Evolutionary conservation across 2,113 vertebrate genomes (phyloP).

Genomic region (Thunnus thynnus): DNA sequence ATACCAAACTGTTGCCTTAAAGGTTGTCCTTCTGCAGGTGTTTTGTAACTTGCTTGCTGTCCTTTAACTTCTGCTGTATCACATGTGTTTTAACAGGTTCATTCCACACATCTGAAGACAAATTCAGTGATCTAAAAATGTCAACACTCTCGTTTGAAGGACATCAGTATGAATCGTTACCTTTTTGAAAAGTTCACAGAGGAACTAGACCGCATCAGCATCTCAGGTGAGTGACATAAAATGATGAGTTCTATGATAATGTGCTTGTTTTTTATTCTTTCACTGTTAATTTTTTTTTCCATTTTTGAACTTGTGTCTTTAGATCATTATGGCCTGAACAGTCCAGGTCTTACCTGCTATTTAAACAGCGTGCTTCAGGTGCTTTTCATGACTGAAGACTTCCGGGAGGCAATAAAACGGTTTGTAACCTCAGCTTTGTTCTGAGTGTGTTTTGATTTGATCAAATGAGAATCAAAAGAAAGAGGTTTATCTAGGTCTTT

Average conservation of each 20-base stretch:
- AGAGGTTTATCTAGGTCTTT: not conserved
- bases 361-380: slow-evolving; percentile 78
- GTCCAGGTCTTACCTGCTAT: slow-evolving; percentile 78
- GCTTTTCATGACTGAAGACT: slow-evolving; percentile 77
- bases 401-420: slow-evolving; percentile 67
- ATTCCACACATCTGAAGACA: not conserved
- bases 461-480: not conserved
- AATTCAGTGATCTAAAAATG: slow-evolving; percentile 17
- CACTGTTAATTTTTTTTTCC: no score
- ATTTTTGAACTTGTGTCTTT: not conserved
- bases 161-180: slow-evolving; percentile 22
- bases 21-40: no score
- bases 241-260: not conserved
- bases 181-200: not conserved
- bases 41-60: not conserved
- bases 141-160: rapidly evolving
- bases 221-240: slow-evolving; percentile 55
- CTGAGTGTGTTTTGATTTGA: not conserved
- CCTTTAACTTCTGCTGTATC: not conserved
- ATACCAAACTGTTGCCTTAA: no score
- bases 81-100: slow-evolving; percentile 13
- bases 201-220: slow-evolving; percentile 22
- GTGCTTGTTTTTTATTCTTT: no score
- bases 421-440: not conserved
- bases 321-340: slow-evolving; percentile 73